A percentile compares a stretch with the other conserved stretches of the same genome.
Conservation (phyloP, 2,113 vertebrate genomes). For the Megalops atlanticus region DNA sequence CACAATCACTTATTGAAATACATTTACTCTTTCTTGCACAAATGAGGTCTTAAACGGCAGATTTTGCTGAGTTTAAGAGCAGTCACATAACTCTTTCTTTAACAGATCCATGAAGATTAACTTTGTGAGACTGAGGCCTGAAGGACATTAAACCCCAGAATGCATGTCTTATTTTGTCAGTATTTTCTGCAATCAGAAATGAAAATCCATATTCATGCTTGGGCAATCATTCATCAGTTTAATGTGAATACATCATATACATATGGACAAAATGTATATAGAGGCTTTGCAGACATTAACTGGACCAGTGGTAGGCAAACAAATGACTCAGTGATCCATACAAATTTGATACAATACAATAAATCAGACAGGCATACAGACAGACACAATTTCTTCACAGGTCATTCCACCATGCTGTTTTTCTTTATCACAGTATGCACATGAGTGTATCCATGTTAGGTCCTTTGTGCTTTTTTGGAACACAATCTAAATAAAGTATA, state of each 20-base stretch:
- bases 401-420: slow-evolving; percentile 21
- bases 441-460: background rate
- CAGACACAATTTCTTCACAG: background rate
- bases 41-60: too few species aligned
- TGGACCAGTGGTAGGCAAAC: background rate
- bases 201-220: background rate
- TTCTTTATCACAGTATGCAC: slow-evolving; percentile 8
- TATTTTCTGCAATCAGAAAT: background rate
- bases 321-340: background rate
- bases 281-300: background rate
- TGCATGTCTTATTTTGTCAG: too few species aligned
- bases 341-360: background rate
- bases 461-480: background rate
- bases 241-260: slow-evolving; percentile 13
- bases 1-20: too few species aligned
- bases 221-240: slow-evolving; percentile 12
- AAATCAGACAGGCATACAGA: background rate
- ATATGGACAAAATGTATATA: background rate
- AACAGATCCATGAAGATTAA: too few species aligned
- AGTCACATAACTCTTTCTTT: too few species aligned
- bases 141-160: background rate
- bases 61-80: too few species aligned
- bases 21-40: too few species aligned
- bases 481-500: background rate
- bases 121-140: too few species aligned